Evolutionary conservation across 1,140 invertebrate genomes (phyloP).

Genomic region (Calliopsis andreniformis): DNA sequence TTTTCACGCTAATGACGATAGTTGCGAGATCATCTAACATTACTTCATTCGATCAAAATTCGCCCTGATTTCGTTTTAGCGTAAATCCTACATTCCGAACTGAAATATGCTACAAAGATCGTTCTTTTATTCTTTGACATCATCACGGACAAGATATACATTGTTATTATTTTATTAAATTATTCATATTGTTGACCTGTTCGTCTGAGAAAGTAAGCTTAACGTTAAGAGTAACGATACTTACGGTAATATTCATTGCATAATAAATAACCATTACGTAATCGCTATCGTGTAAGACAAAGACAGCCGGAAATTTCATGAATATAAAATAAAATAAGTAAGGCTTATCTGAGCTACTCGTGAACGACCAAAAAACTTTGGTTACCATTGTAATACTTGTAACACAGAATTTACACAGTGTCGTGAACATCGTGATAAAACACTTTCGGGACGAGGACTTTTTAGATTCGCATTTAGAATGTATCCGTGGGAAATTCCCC

Average conservation of each 20-base stretch:
- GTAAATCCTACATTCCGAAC: constrained; percentile 26
- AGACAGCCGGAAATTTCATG: constrained; percentile 22
- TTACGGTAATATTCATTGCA: constrained; percentile 53
- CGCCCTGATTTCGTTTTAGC: background rate
- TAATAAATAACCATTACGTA: constrained; percentile 52
- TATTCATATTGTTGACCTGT: background rate
- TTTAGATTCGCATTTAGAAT: constrained; percentile 31
- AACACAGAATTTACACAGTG: constrained; percentile 11
- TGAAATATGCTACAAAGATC: background rate
- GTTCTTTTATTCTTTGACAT: background rate
- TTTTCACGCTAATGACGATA: background rate
- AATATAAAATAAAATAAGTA: constrained; percentile 13
- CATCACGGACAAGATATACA: background rate
- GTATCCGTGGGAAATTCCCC: constrained; percentile 35
- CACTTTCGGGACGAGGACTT: constrained; percentile 16
- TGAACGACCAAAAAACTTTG: constrained; percentile 38
- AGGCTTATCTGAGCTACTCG: constrained; percentile 30
- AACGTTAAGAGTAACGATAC: constrained; percentile 40
- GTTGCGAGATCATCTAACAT: background rate
- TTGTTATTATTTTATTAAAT: background rate
- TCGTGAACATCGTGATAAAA: constrained; percentile 9
- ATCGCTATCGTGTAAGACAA: constrained; percentile 33
- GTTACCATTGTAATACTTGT: constrained; percentile 26
- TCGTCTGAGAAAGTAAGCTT: constrained; percentile 33
- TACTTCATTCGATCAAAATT: constrained; percentile 4